Evolutionary conservation across 2,888 invertebrate species (phyloP).

Genomic region (Agrochola litura): DNA sequence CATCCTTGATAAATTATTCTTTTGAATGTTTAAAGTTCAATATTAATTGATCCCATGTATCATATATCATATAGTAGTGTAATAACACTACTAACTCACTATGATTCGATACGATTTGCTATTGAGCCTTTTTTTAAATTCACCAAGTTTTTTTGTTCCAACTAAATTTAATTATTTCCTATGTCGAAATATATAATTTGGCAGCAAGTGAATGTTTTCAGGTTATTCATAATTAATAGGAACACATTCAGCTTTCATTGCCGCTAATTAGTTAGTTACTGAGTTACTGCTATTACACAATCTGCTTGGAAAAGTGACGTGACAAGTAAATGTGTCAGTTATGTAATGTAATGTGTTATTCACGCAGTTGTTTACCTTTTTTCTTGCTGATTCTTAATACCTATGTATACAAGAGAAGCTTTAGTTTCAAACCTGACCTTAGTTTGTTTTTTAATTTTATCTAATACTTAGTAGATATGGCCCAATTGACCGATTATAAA

Average conservation of each 20-base stretch:
- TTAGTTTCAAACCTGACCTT: neutral
- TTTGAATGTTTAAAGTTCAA: neutral
- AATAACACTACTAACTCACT: neutral
- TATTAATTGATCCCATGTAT: neutral
- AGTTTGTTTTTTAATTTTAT: neutral
- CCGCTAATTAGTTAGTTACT: conserved; percentile 57
- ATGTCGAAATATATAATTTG: conserved; percentile 60
- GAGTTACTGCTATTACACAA: conserved; percentile 49
- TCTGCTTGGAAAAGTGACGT: conserved; percentile 49
- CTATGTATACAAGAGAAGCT: neutral
- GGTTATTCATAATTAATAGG: conserved; percentile 62
- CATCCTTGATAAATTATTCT: too few relatives aligned
- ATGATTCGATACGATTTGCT: neutral
- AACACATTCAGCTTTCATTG: conserved; percentile 57
- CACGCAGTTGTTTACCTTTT: conserved; percentile 10
- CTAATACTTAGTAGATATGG: neutral
- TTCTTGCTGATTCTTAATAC: conserved; percentile 4
- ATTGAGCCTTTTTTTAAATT: conserved; percentile 14
- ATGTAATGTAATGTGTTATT: conserved; percentile 45
- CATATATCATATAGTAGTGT: neutral
- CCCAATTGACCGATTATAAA: neutral
- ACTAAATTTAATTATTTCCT: conserved; percentile 63
- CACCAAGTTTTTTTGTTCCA: conserved; percentile 31
- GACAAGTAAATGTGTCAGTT: conserved; percentile 43
- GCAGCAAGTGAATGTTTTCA: conserved; percentile 58